phyloP scores from a whole-genome alignment of 2,888 invertebrate species.

The Allygus modestus region DNA sequence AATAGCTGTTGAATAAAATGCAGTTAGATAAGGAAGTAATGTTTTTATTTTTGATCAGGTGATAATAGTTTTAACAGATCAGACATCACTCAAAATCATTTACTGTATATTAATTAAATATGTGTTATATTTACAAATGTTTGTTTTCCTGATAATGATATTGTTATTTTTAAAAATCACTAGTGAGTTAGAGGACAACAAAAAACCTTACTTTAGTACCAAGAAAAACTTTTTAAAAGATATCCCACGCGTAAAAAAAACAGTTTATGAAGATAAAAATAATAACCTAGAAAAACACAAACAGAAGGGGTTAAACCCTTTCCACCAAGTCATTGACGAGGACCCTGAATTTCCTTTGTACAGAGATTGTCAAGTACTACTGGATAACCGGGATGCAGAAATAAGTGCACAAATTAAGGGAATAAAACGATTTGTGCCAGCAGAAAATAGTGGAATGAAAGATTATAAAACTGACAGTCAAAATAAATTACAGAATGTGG shows the following conservation, averaged over 20 bases:
- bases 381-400: slow-evolving; percentile 38
- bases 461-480: not conserved
- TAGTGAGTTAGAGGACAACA: not conserved
- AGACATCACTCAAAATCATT: slow-evolving; percentile 27
- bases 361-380: not conserved
- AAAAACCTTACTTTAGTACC: not conserved
- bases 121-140: slow-evolving; percentile 20
- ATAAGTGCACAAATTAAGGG: slow-evolving; percentile 20
- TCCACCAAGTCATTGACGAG: not conserved
- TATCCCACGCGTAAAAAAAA: not conserved
- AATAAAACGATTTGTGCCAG: slow-evolving; percentile 19
- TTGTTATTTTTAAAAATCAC: slow-evolving; percentile 24
- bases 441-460: not conserved
- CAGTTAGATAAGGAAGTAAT: slow-evolving; percentile 41
- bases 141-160: slow-evolving; percentile 11
- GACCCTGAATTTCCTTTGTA: slow-evolving; percentile 28
- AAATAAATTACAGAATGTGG: not conserved
- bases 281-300: not conserved
- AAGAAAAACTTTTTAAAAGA: not conserved
- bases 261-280: not conserved
- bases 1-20: too few species aligned
- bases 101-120: not conserved
- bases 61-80: not conserved
- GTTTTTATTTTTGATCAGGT: not conserved
- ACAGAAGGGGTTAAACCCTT: not conserved